Evolutionary conservation across 2,113 vertebrate genomes (phyloP).

Genomic region (Psilopsiagon aurifrons): DNA sequence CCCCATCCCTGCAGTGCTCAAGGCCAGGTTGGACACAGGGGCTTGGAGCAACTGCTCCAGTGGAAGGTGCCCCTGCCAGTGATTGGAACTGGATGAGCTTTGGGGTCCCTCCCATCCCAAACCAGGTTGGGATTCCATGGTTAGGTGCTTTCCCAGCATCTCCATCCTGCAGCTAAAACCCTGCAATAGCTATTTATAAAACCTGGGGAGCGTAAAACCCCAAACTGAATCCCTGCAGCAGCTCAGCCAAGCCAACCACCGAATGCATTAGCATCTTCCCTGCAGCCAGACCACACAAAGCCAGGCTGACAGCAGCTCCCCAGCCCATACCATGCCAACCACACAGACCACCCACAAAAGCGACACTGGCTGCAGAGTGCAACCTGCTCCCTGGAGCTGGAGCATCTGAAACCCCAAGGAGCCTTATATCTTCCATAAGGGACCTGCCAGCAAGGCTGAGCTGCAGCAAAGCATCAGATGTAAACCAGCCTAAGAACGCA

Average conservation of each 20-base stretch:
- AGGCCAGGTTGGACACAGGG: too few relatives aligned
- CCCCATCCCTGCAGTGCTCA: too few relatives aligned
- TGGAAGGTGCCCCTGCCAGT: too few relatives aligned
- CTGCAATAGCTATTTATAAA: not conserved
- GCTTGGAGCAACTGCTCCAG: too few relatives aligned
- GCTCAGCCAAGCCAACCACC: not conserved
- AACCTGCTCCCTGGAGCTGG: rapidly evolving
- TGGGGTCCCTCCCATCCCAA: too few relatives aligned
- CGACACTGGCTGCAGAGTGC: not conserved
- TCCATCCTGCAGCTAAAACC: not conserved
- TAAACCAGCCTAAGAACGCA: rapidly evolving
- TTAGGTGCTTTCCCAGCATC: not conserved
- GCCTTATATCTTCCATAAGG: rapidly evolving
- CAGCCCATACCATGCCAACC: rapidly evolving
- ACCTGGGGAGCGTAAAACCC: not conserved
- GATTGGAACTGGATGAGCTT: too few relatives aligned
- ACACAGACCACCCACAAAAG: rapidly evolving
- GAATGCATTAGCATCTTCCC: not conserved
- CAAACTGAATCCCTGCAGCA: not conserved
- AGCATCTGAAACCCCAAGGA: not conserved
- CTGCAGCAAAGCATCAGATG: rapidly evolving
- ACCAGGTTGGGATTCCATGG: not conserved
- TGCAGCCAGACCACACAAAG: not conserved
- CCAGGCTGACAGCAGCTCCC: not conserved
- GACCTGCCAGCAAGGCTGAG: not conserved